Evolutionary conservation across 1,140 invertebrate genomes (phyloP), one percentile per base, ranked within the genome.

Genomic region (Bombus affinis): DNA sequence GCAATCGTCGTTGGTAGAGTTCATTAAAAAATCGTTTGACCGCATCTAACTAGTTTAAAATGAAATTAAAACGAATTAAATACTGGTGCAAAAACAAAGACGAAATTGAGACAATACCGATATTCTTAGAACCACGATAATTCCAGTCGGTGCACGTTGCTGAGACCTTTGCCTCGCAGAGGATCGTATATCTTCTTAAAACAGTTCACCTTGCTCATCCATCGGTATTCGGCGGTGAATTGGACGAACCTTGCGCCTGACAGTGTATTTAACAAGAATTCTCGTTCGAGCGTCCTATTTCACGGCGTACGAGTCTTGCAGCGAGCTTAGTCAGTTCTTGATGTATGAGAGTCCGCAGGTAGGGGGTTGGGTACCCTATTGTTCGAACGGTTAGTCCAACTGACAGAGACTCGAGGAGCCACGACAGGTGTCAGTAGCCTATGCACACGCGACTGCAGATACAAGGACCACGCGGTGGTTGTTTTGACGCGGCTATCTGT

Each of bases 401-500:
- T 81, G 84, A 85, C 84, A 85, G 84, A 74, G 79, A 81, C 80
- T 87, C 74, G 53, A 82, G 75, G 81, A 90, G 85, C 57, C 35
- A 86, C 85, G 89, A 90, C 89, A 90, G 89, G 89, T 90, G 89
- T 90, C 89, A 89, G 85, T 71, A 74, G 81, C 74, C 85, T 70
- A 72, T 78, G 83, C 88, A 88, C 89, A 77, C 80, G 86, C 81
- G 86, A 90, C 74, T 85, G 71, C 80, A 83, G 72, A 68, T 88
- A 86, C 83, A 72, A 72, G 83, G 83, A 28, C 53, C 83, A 70
- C 72, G 86, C 59, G 76, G 68, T 47, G 72, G 82, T 88, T 85
- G 87, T 91, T 91, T 91, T 90, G 89, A 91, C 89, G 84, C 81
- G 89, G 84, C 87, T 88, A 91, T 91, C 89, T 85, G 87, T 91